These are phyloP conservation scores for Orchesella flavescens DNA, from an alignment of 2,888 invertebrate species.

Conservation along the genomic window DNA sequence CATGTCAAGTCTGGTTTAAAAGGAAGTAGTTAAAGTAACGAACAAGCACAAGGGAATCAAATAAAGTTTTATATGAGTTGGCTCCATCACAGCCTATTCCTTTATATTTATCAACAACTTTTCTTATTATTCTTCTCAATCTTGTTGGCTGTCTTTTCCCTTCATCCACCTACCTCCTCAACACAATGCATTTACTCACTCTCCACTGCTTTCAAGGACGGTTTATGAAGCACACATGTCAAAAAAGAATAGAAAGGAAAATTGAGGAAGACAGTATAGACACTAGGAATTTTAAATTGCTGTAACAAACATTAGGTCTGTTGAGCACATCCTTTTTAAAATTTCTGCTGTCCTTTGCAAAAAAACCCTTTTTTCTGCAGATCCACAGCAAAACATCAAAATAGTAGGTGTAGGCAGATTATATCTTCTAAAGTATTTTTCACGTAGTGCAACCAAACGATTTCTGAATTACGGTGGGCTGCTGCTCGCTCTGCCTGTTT, in stretches of 20 bases:
- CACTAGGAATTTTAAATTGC: conserved; percentile 27
- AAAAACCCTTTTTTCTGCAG: background rate
- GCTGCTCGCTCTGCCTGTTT: background rate
- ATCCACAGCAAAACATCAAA: background rate
- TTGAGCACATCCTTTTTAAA: background rate
- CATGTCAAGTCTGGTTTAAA: conserved; percentile 28
- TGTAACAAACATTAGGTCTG: conserved; percentile 19
- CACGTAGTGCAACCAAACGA: background rate
- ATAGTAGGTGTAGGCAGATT: too few species aligned
- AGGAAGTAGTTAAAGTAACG: conserved; percentile 20
- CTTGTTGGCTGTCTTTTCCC: too few species aligned
- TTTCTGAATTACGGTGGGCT: background rate
- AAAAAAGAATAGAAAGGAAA: background rate
- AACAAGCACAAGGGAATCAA: conserved; percentile 26
- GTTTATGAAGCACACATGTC: too few species aligned
- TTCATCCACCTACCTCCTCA: too few species aligned
- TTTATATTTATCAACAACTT: background rate
- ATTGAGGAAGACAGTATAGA: background rate
- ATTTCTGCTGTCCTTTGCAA: conserved; percentile 31
- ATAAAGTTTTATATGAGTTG: conserved; percentile 33
- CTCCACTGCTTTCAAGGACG: too few species aligned
- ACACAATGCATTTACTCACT: too few species aligned
- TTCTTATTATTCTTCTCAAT: background rate
- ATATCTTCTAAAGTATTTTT: background rate
- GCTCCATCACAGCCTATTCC: conserved; percentile 34